These are phyloP conservation scores for Masticophis lateralis DNA, from an alignment of 2,797 vertebrate species.

Conservation along the genomic window DNA sequence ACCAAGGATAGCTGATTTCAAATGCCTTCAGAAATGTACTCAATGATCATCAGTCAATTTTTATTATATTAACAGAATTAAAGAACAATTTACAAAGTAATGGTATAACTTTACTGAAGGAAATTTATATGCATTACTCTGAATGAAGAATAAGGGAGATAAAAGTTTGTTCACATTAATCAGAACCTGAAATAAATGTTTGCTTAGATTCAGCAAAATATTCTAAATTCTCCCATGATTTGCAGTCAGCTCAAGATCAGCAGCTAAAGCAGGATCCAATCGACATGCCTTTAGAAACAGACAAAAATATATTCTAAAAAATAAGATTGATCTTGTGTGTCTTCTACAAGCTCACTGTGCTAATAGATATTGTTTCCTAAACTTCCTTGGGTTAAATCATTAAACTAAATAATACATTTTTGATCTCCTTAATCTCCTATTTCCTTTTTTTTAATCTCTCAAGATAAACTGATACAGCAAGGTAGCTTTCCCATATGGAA, in stretches of 20 bases:
- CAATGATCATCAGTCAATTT: not conserved
- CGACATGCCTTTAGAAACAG: constrained; percentile 68
- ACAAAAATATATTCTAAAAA: not conserved
- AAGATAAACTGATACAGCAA: not conserved
- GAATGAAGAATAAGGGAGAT: not conserved
- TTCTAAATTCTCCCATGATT: constrained; percentile 72
- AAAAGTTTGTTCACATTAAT: not conserved
- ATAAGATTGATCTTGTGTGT: not conserved
- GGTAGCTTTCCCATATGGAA: not conserved
- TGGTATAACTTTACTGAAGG: not conserved
- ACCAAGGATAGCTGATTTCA: not conserved
- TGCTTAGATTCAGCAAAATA: constrained; percentile 20
- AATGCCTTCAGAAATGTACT: not conserved
- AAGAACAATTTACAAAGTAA: constrained; percentile 29
- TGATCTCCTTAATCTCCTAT: not conserved
- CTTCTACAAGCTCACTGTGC: not conserved
- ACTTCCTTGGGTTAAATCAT: not conserved
- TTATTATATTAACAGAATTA: constrained; percentile 15
- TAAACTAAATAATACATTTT: not conserved
- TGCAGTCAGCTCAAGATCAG: constrained; percentile 70
- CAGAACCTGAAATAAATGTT: constrained; percentile 10
- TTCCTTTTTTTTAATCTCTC: not conserved
- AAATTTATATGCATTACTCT: not conserved
- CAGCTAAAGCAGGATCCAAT: constrained; percentile 65
- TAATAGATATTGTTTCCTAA: not conserved